A percentile compares a stretch with the other conserved stretches of the same genome.
phyloP scores from a whole-genome alignment of 2,888 invertebrate species.

The Psylliodes chrysocephalus region DNA sequence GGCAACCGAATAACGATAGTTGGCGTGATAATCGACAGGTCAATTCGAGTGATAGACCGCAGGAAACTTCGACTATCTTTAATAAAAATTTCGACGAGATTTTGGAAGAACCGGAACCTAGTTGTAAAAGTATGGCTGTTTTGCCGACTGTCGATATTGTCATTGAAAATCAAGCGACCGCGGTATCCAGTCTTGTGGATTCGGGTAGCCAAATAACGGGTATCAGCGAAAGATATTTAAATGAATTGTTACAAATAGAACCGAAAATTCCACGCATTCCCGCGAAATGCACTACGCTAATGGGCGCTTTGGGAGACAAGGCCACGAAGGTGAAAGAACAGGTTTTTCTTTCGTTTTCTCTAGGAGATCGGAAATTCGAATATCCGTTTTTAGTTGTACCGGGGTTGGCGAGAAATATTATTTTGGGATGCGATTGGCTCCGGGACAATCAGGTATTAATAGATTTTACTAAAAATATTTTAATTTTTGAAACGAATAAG shows the following conservation, averaged over 20 bases:
- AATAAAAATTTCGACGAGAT: no score
- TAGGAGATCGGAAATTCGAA: neutral
- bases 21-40: no score
- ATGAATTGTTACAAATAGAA: slow-evolving; percentile 11
- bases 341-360: neutral
- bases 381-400: slow-evolving; percentile 14
- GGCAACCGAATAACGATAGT: no score
- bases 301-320: slow-evolving; percentile 4
- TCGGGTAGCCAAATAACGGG: slow-evolving; percentile 35
- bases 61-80: no score
- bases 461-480: neutral
- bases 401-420: neutral
- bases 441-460: neutral
- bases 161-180: neutral
- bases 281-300: neutral
- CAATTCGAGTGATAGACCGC: no score
- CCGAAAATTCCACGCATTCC: slow-evolving; percentile 20
- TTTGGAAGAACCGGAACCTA: no score
- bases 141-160: neutral
- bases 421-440: slow-evolving; percentile 18
- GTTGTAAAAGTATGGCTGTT: neutral
- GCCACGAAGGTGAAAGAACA: slow-evolving; percentile 12
- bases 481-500: neutral
- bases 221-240: slow-evolving; percentile 23
- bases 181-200: slow-evolving; percentile 19